A percentile compares a stretch with the other conserved stretches of the same genome.
Evolutionary conservation across 1,140 invertebrate genomes (phyloP).

Genomic region (Drosophila sucinea): DNA sequence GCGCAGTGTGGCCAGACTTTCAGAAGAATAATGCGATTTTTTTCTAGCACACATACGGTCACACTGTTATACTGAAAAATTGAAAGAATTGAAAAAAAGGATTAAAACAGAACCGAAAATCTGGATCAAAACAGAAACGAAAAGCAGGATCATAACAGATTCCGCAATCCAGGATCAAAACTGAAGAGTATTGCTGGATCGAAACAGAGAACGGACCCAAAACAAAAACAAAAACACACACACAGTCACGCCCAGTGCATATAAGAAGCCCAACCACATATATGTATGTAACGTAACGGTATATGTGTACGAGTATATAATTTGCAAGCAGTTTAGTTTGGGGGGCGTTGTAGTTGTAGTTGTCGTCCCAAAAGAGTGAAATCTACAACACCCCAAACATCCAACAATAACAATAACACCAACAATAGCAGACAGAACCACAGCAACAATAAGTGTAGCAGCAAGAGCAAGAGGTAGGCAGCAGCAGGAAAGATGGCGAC

Average conservation of each 20-base stretch:
- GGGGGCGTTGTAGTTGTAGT: slow-evolving; percentile 26
- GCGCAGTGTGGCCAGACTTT: not conserved
- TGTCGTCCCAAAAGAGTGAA: slow-evolving; percentile 58
- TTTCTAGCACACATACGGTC: no score
- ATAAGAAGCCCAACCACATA: slow-evolving; percentile 1
- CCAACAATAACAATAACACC: slow-evolving; percentile 55
- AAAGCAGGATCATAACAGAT: no score
- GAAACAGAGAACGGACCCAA: not conserved
- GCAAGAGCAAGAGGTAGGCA: slow-evolving; percentile 29
- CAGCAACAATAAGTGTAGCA: not conserved
- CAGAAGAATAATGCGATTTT: not conserved
- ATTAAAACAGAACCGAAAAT: not conserved
- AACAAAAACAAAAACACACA: not conserved
- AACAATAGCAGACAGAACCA: slow-evolving; percentile 14
- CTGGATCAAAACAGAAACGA: no score
- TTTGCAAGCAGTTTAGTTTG: slow-evolving; percentile 42
- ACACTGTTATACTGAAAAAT: not conserved
- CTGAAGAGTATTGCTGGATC: no score
- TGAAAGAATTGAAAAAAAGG: slow-evolving; percentile 2
- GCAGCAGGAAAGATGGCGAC: slow-evolving; percentile 80
- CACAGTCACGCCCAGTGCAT: slow-evolving; percentile 15
- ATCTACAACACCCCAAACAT: slow-evolving; percentile 70
- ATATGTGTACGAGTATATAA: slow-evolving; percentile 28
- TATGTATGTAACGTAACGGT: slow-evolving; percentile 35
- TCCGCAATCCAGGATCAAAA: no score